Conservation (phyloP, 2,113 vertebrate genomes). For the Stigmatopora nigra region DNA sequence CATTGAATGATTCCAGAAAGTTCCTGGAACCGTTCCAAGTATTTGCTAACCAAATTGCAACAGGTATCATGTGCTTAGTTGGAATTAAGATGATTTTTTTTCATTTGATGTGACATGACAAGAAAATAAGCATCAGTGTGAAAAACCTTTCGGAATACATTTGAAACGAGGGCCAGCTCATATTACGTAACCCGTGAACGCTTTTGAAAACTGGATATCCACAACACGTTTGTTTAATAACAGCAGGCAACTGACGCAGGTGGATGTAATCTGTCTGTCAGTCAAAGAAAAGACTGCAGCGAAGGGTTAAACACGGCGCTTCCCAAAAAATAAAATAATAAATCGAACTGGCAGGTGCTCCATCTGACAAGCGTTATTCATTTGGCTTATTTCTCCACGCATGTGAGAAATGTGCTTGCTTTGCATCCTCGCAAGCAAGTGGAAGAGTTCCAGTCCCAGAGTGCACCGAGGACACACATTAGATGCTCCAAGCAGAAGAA, state of each 20-base stretch:
- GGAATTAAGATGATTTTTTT: neutral
- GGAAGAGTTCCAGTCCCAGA: conserved; percentile 22
- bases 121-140: conserved; percentile 1
- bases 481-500: neutral
- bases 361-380: conserved; percentile 10
- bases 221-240: neutral
- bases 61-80: neutral
- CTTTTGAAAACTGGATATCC: neutral
- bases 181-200: neutral
- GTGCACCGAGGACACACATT: conserved; percentile 4
- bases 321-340: conserved; percentile 4
- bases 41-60: neutral
- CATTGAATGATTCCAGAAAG: neutral
- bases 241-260: neutral
- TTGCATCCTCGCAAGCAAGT: conserved; percentile 3
- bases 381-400: conserved; percentile 11
- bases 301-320: neutral
- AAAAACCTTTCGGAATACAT: conserved; percentile 3
- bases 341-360: conserved; percentile 5
- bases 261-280: conserved; percentile 1
- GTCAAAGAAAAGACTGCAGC: neutral
- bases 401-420: conserved; percentile 5
- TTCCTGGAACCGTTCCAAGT: neutral
- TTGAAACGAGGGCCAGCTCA: neutral
- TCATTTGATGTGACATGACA: neutral